These are phyloP conservation scores for Characodon lateralis DNA, from an alignment of 2,797 vertebrate species.

Conservation along the genomic window DNA sequence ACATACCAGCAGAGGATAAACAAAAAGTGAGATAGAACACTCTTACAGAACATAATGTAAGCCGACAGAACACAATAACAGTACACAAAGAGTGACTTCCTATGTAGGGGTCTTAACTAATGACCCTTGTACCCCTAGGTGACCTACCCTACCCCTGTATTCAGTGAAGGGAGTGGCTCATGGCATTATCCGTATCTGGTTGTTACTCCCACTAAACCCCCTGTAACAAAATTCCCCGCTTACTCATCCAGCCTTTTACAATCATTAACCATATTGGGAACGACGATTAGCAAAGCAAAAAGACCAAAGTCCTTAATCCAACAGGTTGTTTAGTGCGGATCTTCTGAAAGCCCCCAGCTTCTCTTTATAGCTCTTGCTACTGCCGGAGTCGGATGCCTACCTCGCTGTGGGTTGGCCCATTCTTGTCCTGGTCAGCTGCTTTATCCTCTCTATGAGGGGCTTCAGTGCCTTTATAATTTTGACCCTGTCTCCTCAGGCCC, in stretches of 20 bases:
- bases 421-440: not conserved
- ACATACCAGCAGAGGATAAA: not conserved
- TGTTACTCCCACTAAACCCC: not conserved
- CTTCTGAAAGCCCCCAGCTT: constrained; percentile 7
- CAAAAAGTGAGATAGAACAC: not conserved
- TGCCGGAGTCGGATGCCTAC: not conserved
- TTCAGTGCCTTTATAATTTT: not conserved
- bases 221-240: no score
- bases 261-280: no score
- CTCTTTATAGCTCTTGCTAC: not conserved
- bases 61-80: no score
- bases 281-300: no score
- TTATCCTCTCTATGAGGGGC: not conserved
- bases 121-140: not conserved
- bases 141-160: not conserved
- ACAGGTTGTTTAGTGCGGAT: not conserved
- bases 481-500: not conserved
- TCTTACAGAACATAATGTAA: no score
- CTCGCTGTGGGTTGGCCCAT: not conserved
- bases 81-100: not conserved
- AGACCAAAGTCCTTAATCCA: not conserved
- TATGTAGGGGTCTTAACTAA: not conserved
- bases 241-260: not conserved
- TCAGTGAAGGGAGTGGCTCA: not conserved
- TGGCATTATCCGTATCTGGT: not conserved